Base-by-base conservation (phyloP, 1,140 invertebrate genomes). In the Tyrophagus putrescentiae region DNA sequence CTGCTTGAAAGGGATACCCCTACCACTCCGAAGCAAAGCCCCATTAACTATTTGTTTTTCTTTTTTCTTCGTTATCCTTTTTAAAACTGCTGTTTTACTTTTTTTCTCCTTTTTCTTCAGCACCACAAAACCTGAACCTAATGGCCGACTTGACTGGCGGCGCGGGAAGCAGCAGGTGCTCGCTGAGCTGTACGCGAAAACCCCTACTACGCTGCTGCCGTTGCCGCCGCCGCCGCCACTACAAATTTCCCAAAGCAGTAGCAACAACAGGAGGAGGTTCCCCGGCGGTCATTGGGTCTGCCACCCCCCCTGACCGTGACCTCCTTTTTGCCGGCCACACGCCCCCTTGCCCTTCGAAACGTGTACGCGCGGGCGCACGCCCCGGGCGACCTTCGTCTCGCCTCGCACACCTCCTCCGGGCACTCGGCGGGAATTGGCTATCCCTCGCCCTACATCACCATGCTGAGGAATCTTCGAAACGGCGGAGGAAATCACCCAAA, bases 381-480 rank as follows among this genome's bases (percentile, higher is more conserved):
- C 9, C 52, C 52, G 31, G 52, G 52, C 39, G 52, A 54, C 39
- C 13, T 54, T 23, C 27, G 52, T 1, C 28, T 54, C 11, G 32
- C 52, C n/a, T 54, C 13, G 7, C 23, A 21, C 31, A 7, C 45
- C 45, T 18, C 23, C 18, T 48, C 45, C 31, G 45, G n/a, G n/a
- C n/a, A n/a, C n/a, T n/a, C n/a, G n/a, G n/a, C n/a, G n/a, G n/a
- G 45, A 13, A 29, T 48, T 48, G 45, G 45, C 18, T 48, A 48
- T 48, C 45, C 45, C 13, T 48, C 45, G 18, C 45, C 45, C 13
- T 48, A 25, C 31, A 29, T 48, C 7, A 48, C 45, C 13, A 48
- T 48, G 45, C 45, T 48, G 21, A 7, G 18, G 31, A 13, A 25
- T 7, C 7, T 21, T 39, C 36, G 36, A 39, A 13, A 39, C n/a